A percentile compares a stretch with the other conserved stretches of the same genome.
Evolutionary conservation across 2,113 vertebrate genomes (phyloP).

Genomic region (Trematocara unimaculatum): DNA sequence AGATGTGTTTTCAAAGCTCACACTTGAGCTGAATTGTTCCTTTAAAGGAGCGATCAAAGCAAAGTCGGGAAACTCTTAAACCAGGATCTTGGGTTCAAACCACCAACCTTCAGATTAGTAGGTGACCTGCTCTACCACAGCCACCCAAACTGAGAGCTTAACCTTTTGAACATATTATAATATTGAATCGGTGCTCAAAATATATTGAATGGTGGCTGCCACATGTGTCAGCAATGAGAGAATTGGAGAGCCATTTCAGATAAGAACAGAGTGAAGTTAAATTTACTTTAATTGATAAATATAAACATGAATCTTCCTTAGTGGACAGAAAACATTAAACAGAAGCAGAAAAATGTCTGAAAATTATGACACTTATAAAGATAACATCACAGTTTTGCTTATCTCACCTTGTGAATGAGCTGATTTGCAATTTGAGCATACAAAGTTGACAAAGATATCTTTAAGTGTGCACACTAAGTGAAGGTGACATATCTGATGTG

Average conservation of each 20-base stretch:
- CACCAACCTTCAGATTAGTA: background rate
- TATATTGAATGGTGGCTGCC: background rate
- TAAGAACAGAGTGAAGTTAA: background rate
- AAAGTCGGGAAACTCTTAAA: background rate
- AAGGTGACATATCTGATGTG: too few relatives aligned
- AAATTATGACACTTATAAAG: background rate
- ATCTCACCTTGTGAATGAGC: background rate
- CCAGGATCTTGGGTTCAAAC: background rate
- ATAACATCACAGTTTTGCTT: background rate
- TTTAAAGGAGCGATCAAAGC: background rate
- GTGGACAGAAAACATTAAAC: background rate
- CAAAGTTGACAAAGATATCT: background rate
- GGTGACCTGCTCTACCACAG: background rate
- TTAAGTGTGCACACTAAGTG: background rate
- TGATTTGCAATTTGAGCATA: background rate
- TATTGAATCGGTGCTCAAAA: background rate
- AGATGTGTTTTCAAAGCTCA: background rate
- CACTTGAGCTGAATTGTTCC: background rate
- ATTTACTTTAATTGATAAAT: background rate
- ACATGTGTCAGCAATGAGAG: background rate
- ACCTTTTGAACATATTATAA: background rate
- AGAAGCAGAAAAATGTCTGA: background rate
- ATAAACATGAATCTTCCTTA: background rate
- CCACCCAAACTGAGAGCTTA: background rate
- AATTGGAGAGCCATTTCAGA: background rate